A percentile compares a stretch with the other conserved stretches of the same genome.
Conservation (phyloP, 1,140 invertebrate genomes). For the Drosophila baimaii region DNA sequence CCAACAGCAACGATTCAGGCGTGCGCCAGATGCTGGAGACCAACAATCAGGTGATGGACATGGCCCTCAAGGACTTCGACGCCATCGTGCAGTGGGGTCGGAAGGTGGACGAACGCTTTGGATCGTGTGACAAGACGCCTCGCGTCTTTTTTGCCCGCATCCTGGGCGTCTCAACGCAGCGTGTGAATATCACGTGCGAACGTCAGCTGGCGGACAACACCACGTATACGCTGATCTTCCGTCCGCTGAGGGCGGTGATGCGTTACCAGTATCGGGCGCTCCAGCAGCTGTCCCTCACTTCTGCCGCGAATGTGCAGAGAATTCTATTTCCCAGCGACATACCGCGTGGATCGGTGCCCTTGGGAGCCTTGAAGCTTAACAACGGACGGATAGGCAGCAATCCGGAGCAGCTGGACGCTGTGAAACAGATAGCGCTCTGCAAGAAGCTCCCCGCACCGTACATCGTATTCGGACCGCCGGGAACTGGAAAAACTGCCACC, state of each 20-base stretch:
- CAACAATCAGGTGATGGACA: slow-evolving; percentile 50
- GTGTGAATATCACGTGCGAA: slow-evolving; percentile 71
- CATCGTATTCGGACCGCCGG: slow-evolving; percentile 92
- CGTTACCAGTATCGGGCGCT: slow-evolving; percentile 77
- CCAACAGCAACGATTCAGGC: neutral
- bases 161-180: slow-evolving; percentile 60
- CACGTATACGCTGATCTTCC: slow-evolving; percentile 64
- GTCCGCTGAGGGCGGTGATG: slow-evolving; percentile 61
- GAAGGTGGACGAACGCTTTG: slow-evolving; percentile 46
- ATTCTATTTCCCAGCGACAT: slow-evolving; percentile 63
- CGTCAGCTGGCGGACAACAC: slow-evolving; percentile 62
- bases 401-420: slow-evolving; percentile 87
- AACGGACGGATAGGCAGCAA: slow-evolving; percentile 85
- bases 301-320: slow-evolving; percentile 33
- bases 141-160: slow-evolving; percentile 69
- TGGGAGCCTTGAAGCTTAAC: slow-evolving; percentile 17
- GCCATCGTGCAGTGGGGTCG: slow-evolving; percentile 53
- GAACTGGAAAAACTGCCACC: slow-evolving; percentile 91
- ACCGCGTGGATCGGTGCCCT: neutral
- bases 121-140: slow-evolving; percentile 47
- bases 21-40: slow-evolving; percentile 55
- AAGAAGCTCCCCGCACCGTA: slow-evolving; percentile 88
- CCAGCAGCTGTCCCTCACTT: slow-evolving; percentile 47
- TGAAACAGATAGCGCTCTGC: slow-evolving; percentile 87
- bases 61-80: slow-evolving; percentile 69